Evolutionary conservation across 2,113 vertebrate genomes (phyloP).

Genomic region (Elaphurus davidianus): DNA sequence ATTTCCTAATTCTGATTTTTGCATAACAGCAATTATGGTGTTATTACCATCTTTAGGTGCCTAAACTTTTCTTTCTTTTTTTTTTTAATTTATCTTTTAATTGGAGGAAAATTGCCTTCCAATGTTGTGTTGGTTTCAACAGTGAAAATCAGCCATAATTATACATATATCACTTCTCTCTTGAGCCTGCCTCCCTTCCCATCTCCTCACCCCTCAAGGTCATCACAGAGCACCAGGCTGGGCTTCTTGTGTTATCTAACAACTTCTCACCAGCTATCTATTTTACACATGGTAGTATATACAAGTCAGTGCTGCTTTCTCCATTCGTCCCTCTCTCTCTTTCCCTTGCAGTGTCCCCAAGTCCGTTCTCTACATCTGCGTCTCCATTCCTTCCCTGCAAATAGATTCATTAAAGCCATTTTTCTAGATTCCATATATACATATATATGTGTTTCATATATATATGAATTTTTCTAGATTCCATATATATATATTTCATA

Average conservation of each 20-base stretch:
- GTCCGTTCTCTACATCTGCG: background rate
- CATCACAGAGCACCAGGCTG: background rate
- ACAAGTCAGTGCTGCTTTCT: background rate
- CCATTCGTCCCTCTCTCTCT: background rate
- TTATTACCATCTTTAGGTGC: background rate
- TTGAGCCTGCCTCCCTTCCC: background rate
- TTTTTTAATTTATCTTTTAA: background rate
- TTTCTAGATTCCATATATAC: background rate
- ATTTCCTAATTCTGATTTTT: constrained; percentile 49
- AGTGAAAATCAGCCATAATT: background rate
- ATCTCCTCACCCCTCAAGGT: background rate
- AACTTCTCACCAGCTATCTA: background rate
- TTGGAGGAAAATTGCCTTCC: background rate
- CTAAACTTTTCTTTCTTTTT: background rate
- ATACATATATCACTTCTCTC: background rate
- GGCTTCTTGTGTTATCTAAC: background rate
- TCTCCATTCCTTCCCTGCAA: background rate
- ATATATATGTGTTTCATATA: background rate
- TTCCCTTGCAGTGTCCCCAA: background rate
- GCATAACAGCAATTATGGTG: background rate
- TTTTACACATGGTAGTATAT: background rate
- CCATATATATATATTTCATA: background rate
- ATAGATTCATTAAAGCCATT: background rate
- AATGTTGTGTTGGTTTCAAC: background rate
- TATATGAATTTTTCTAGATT: background rate